Percentiles rank a stretch among this genome's conserved stretches.
Conservation (phyloP, 2,888 invertebrate species). For the Dicranocentrus wangi region DNA sequence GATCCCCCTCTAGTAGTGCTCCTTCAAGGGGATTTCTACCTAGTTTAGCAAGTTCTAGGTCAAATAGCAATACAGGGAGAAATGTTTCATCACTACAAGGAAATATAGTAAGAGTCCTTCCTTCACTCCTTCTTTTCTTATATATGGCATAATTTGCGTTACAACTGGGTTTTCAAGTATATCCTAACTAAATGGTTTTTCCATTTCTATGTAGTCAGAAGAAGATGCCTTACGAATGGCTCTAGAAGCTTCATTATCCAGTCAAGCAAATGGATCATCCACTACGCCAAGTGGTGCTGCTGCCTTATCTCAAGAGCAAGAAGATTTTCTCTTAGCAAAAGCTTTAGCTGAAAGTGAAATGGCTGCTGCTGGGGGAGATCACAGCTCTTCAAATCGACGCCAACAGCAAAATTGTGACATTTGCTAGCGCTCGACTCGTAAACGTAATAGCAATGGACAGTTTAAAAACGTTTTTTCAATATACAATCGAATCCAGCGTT, state of each 20-base stretch:
- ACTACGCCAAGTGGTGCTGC: not conserved
- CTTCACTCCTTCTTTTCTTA: not conserved
- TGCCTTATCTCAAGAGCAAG: slow-evolving; percentile 72
- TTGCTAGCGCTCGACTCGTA: slow-evolving; percentile 19
- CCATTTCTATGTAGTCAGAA: slow-evolving; percentile 79
- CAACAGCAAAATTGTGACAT: slow-evolving; percentile 59
- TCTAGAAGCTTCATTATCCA: slow-evolving; percentile 82
- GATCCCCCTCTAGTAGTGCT: slow-evolving; percentile 4
- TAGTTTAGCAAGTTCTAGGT: slow-evolving; percentile 8
- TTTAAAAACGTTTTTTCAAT: too few relatives aligned
- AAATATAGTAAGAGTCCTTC: slow-evolving; percentile 79
- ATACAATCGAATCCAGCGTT: too few relatives aligned
- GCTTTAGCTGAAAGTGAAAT: slow-evolving; percentile 75
- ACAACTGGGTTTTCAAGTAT: too few relatives aligned
- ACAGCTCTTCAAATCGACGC: slow-evolving; percentile 13
- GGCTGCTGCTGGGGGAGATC: slow-evolving; percentile 32
- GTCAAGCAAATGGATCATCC: not conserved
- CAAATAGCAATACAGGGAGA: slow-evolving; percentile 26
- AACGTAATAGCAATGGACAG: too few relatives aligned
- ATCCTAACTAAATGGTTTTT: not conserved
- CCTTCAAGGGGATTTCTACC: slow-evolving; percentile 18
- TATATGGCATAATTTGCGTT: not conserved
- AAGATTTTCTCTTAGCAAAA: slow-evolving; percentile 75
- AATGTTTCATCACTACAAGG: slow-evolving; percentile 79
- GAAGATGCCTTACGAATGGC: slow-evolving; percentile 93